phyloP scores from a whole-genome alignment of 2,113 vertebrate genomes.

The Herpailurus yagouaroundi region DNA sequence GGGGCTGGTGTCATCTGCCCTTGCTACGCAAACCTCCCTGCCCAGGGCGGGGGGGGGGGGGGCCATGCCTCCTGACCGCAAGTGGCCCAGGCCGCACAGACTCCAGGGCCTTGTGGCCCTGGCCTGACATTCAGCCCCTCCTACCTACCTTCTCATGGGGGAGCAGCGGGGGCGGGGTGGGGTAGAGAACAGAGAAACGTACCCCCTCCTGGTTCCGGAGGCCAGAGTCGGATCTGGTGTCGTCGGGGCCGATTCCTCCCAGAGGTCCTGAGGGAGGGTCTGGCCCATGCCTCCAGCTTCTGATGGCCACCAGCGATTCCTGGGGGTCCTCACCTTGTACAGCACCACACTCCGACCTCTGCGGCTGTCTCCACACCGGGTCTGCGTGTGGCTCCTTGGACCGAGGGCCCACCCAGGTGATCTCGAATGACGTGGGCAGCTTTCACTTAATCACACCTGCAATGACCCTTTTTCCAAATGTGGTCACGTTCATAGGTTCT shows the following conservation, averaged over 20 bases:
- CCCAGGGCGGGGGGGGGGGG: not conserved
- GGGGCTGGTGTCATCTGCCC: not conserved
- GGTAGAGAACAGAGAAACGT: not conserved
- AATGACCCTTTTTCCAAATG: not conserved
- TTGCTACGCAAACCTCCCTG: not conserved
- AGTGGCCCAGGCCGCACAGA: not conserved
- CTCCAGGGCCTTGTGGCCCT: not conserved
- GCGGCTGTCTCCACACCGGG: too few relatives aligned
- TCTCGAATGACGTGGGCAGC: too few relatives aligned
- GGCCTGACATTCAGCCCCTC: not conserved
- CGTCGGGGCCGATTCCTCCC: not conserved
- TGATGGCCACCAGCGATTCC: rapidly evolving
- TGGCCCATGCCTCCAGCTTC: not conserved
- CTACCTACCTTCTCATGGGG: not conserved
- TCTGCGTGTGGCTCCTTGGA: rapidly evolving
- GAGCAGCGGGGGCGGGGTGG: not conserved
- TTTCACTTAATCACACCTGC: too few relatives aligned
- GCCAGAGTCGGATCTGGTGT: not conserved
- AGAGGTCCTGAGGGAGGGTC: not conserved
- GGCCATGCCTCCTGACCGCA: not conserved
- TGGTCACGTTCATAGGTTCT: too few relatives aligned
- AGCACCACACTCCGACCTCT: rapidly evolving
- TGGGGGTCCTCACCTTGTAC: too few relatives aligned
- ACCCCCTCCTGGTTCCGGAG: not conserved
- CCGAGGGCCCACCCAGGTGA: not conserved